These are phyloP conservation scores for Decapterus maruadsi DNA, from an alignment of 2,797 vertebrate genomes.

Conservation along the genomic window DNA sequence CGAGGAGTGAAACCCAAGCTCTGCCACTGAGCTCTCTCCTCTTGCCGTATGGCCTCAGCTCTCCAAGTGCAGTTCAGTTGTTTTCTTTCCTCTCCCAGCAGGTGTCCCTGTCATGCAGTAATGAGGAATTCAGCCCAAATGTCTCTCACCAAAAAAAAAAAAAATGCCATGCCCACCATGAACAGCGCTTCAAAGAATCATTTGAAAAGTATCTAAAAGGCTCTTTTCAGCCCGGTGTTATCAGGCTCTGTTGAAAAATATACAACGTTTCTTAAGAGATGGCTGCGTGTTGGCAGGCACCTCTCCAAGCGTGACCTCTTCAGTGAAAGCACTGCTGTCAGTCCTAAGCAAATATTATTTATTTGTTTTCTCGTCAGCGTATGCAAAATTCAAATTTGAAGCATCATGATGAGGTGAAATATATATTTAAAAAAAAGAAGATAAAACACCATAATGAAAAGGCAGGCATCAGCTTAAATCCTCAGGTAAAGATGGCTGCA, in stretches of 20 bases:
- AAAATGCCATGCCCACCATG: conserved; percentile 36
- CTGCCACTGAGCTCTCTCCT: conserved; percentile 41
- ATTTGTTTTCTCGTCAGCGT: conserved; percentile 46
- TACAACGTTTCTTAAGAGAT: conserved; percentile 19
- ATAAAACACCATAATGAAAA: not conserved
- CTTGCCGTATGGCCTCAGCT: conserved; percentile 32
- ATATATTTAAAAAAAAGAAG: conserved; percentile 11
- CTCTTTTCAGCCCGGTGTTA: conserved; percentile 32
- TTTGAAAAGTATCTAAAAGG: conserved; percentile 54
- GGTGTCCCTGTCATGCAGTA: conserved; percentile 81
- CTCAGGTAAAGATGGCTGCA: conserved; percentile 44
- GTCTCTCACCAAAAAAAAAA: conserved; percentile 61
- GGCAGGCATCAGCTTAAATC: conserved; percentile 37
- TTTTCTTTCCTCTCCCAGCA: conserved; percentile 80
- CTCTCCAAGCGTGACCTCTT: conserved; percentile 28
- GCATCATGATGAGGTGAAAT: conserved; percentile 15
- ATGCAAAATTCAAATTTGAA: conserved; percentile 33
- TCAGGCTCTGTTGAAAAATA: conserved; percentile 29
- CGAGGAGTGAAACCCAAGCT: conserved; percentile 52
- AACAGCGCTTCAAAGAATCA: conserved; percentile 62
- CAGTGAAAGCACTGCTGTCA: conserved; percentile 15
- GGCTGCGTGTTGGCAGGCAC: conserved; percentile 7
- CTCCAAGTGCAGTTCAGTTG: conserved; percentile 53
- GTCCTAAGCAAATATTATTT: conserved; percentile 30
- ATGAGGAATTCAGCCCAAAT: conserved; percentile 68